phyloP scores from a whole-genome alignment of 2,113 vertebrate genomes.

The Nesoenas mayeri region DNA sequence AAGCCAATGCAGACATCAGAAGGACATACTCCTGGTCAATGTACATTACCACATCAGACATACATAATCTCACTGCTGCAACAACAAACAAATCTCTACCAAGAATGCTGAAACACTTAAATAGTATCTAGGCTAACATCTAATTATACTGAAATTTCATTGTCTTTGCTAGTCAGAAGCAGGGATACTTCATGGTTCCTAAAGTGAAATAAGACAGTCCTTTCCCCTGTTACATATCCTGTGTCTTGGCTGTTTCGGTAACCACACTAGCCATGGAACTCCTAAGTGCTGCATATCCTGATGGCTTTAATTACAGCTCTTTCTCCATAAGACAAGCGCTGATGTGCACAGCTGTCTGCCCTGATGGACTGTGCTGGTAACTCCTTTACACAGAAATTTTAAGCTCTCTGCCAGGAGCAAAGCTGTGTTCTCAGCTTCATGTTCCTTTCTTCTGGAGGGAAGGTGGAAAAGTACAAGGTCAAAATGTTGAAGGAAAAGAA shows the following conservation, averaged over 20 bases:
- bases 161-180: neutral
- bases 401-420: neutral
- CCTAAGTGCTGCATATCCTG: fast-evolving
- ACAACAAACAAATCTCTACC: neutral
- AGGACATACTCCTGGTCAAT: neutral
- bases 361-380: neutral
- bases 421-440: neutral
- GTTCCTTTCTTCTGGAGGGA: neutral
- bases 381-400: neutral
- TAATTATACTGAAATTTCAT: neutral
- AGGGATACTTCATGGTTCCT: neutral
- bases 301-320: neutral
- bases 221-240: neutral
- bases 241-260: neutral
- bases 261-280: neutral
- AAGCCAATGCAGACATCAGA: neutral
- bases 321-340: neutral
- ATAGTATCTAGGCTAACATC: neutral
- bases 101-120: neutral
- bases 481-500: neutral
- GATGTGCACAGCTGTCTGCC: neutral
- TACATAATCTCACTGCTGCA: neutral
- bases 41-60: neutral
- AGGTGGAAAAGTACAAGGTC: neutral
- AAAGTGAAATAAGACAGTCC: neutral